phyloP scores from a whole-genome alignment of 2,888 invertebrate genomes.

The Hymenopus coronatus region DNA sequence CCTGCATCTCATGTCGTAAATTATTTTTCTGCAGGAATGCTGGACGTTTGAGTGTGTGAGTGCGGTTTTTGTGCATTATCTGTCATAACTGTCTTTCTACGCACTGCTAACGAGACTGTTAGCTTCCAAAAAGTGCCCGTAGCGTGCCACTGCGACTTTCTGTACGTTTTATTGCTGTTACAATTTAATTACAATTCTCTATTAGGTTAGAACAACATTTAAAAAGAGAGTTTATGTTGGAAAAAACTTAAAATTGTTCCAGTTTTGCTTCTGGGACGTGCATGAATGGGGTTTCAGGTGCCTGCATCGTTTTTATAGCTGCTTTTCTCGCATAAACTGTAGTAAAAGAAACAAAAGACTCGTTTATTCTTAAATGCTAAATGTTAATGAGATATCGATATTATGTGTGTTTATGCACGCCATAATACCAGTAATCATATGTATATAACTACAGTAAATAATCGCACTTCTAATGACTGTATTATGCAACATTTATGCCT shows the following conservation, averaged over 20 bases:
- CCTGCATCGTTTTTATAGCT: neutral
- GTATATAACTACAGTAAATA: too few relatives aligned
- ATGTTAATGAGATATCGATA: neutral
- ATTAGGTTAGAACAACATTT: neutral
- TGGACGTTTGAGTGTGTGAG: neutral
- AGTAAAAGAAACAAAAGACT: neutral
- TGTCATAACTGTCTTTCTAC: neutral
- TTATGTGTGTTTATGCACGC: neutral
- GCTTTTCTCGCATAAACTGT: neutral
- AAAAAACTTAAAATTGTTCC: neutral
- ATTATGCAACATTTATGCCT: too few relatives aligned
- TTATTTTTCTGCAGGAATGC: neutral
- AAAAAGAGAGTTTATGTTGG: neutral
- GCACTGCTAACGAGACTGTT: neutral
- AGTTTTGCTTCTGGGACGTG: neutral
- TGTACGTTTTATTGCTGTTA: neutral
- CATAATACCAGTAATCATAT: too few relatives aligned
- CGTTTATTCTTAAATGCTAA: neutral
- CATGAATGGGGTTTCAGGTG: neutral
- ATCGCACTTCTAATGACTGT: too few relatives aligned
- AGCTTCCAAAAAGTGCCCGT: neutral
- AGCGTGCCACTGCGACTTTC: neutral
- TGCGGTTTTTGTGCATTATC: neutral
- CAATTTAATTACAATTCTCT: neutral
- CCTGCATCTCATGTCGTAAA: neutral